Evolutionary conservation across 2,797 vertebrate species (phyloP).

Genomic region (Mormyrus proboscirostris): DNA sequence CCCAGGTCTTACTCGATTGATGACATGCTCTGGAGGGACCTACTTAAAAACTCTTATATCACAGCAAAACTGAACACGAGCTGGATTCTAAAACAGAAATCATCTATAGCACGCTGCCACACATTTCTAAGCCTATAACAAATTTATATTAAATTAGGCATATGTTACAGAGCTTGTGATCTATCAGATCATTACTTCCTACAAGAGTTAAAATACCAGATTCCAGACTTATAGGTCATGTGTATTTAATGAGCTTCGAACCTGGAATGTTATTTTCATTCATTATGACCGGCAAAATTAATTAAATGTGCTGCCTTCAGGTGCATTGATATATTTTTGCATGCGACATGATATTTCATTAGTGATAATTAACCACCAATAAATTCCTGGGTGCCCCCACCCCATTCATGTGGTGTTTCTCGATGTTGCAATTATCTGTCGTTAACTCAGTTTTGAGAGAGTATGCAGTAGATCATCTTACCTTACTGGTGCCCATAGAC

Average conservation of each 20-base stretch:
- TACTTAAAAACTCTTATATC: neutral
- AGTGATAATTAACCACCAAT: slow-evolving; percentile 7
- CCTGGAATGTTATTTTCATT: neutral
- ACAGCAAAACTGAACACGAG: neutral
- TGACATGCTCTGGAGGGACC: neutral
- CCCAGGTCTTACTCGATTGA: neutral
- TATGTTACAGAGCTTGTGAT: neutral
- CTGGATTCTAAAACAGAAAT: neutral
- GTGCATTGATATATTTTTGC: neutral
- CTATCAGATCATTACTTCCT: slow-evolving; percentile 13
- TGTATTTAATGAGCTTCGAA: neutral
- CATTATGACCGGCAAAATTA: neutral
- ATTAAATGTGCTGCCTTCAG: neutral
- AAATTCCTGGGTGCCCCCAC: neutral
- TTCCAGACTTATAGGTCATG: neutral
- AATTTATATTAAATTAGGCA: neutral
- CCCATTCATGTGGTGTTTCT: neutral
- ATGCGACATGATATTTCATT: neutral
- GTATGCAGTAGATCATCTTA: neutral
- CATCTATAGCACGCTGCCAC: neutral
- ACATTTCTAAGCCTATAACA: neutral
- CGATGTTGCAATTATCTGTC: neutral
- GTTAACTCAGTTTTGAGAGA: neutral
- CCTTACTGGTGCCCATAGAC: neutral
- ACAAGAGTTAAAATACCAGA: neutral